These are phyloP conservation scores for Caradrina clavipalpis DNA, from an alignment of 2,888 invertebrate genomes.

Conservation along the genomic window DNA sequence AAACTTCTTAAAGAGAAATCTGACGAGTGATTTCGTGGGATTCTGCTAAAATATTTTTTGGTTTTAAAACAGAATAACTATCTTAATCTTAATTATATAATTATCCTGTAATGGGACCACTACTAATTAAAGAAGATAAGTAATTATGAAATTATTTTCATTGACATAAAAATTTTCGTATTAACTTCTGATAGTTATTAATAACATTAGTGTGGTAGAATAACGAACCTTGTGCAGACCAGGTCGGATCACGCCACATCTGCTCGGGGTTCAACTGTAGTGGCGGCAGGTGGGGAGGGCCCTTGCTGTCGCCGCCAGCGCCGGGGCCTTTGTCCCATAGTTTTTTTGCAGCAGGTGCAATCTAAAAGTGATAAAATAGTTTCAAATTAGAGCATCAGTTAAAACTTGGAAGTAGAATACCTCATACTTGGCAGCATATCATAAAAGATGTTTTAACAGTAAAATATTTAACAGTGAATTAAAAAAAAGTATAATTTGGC, in stretches of 20 bases:
- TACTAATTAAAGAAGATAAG: background rate
- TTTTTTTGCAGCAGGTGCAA: slow-evolving; percentile 98
- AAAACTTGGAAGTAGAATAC: background rate
- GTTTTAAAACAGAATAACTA: background rate
- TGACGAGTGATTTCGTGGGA: background rate
- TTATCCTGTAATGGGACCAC: background rate
- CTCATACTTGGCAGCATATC: background rate
- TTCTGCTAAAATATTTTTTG: too few species aligned
- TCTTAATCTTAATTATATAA: too few species aligned
- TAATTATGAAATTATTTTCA: background rate
- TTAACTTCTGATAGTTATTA: slow-evolving; percentile 9
- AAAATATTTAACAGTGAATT: background rate
- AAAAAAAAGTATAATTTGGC: too few species aligned
- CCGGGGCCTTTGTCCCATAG: slow-evolving; percentile 96
- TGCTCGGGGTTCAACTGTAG: slow-evolving; percentile 93
- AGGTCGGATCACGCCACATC: slow-evolving; percentile 98
- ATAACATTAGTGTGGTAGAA: slow-evolving; percentile 25
- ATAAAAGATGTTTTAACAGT: background rate
- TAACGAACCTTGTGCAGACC: slow-evolving; percentile 95
- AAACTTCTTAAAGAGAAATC: background rate
- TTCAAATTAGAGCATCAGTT: slow-evolving; percentile 11
- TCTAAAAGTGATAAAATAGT: slow-evolving; percentile 89
- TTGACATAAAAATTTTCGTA: background rate
- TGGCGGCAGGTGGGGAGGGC: slow-evolving; percentile 94
- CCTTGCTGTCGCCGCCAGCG: slow-evolving; percentile 94